Base-by-base conservation (phyloP, 1,140 invertebrate species). In the Philopotamus ludificatus region DNA sequence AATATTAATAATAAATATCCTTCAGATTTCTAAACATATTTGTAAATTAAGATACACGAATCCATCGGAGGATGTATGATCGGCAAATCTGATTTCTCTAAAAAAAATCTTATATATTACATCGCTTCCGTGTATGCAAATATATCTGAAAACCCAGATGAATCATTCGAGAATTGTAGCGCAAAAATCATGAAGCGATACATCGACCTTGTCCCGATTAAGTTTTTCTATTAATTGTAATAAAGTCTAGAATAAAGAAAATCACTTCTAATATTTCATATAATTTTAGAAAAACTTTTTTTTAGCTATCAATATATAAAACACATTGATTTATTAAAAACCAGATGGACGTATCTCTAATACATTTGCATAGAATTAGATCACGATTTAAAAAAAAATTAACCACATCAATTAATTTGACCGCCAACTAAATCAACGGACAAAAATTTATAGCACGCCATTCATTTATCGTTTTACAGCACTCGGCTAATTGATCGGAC, bases 61-160 rank as follows among this genome's bases (percentile, higher is more conserved):
- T 34, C 4, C 28, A 7, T 34, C 28, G n/a, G n/a, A 86, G 88
- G 1, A 86, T 79, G 67, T 75, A 66, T 66, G 44, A 16, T 47
- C 18, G 10, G 44, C 8, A 47, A 47, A 15, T 47, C 44, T 15
- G 44, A 47, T 47, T 47, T 47, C 44, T 47, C 15, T 39, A 8
- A 34, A 34, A 34, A 34, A 34, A 34, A 34, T 34, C 28, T 12
- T 39, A n/a, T n/a, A 8, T 8, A 8, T n/a, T 39, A 15, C 8
- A 7, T 47, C 18, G 8, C 44, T 7, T 34, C 28, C 28, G 12
- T 34, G 28, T 34, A 34, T 34, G 28, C 4, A 34, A 34, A 4
- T 34, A 7, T 34, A 12, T 4, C 28, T 34, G 28, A 34, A 34
- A 4, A 34, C 12, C 12, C 10, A 20, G 10, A 12, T 47, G 44